Conservation (phyloP, 1,140 invertebrate species). For the Muscidifurax raptorellus region DNA sequence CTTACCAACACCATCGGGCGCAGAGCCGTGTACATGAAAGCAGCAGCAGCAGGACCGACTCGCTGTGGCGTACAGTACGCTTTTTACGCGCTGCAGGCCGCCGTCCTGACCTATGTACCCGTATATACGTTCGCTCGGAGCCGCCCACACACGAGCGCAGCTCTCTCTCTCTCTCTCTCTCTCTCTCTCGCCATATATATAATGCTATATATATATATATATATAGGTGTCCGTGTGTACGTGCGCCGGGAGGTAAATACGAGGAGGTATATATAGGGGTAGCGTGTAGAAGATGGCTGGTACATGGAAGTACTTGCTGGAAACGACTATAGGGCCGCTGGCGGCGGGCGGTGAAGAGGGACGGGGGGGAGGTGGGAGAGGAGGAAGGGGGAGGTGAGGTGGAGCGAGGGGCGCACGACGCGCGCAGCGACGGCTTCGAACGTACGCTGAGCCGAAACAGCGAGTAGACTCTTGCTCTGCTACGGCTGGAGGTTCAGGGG, state of each 20-base stretch:
- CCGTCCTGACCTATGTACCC: conserved; percentile 56
- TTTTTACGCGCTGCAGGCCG: conserved; percentile 41
- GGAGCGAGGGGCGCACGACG: neutral
- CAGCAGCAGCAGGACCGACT: conserved; percentile 1
- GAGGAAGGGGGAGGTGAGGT: neutral
- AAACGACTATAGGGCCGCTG: conserved; percentile 70
- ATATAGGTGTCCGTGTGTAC: conserved; percentile 31
- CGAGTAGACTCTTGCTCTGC: neutral
- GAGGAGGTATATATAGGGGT: conserved; percentile 66
- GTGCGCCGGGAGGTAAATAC: conserved; percentile 60
- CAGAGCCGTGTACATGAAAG: neutral
- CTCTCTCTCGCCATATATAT: neutral
- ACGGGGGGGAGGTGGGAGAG: conserved; percentile 9
- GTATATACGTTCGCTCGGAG: neutral
- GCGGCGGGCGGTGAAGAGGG: conserved; percentile 57
- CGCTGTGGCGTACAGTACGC: neutral
- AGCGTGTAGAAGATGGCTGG: conserved; percentile 71
- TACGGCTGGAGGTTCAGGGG: neutral
- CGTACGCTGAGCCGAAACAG: neutral
- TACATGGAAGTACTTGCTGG: conserved; percentile 74
- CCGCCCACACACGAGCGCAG: conserved; percentile 23
- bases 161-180: neutral
- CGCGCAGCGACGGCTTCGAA: neutral
- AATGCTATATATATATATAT: conserved; percentile 18
- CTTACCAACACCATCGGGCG: neutral